Evolutionary conservation across 2,113 vertebrate genomes (phyloP).

Genomic region (Colius striatus): DNA sequence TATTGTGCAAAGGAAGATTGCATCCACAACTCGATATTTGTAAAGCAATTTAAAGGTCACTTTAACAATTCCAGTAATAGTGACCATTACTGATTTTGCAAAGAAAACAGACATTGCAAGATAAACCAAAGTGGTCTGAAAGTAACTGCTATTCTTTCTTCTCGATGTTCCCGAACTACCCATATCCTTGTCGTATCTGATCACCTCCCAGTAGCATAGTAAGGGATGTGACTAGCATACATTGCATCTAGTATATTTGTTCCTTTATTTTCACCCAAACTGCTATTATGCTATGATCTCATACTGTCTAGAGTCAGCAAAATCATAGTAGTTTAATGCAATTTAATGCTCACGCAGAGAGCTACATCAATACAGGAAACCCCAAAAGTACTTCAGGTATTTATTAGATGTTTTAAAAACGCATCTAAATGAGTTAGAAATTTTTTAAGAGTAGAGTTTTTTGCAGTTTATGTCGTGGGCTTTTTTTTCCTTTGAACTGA

Average conservation of each 20-base stretch:
- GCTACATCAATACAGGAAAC: background rate
- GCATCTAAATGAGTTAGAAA: fast-evolving
- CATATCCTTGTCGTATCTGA: background rate
- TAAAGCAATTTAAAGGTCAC: constrained; percentile 54
- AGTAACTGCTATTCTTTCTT: background rate
- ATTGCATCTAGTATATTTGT: background rate
- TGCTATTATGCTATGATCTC: background rate
- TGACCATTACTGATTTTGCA: constrained; percentile 47
- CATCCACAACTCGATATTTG: constrained; percentile 15
- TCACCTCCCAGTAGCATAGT: background rate
- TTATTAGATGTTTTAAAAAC: background rate
- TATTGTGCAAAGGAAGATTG: constrained; percentile 36
- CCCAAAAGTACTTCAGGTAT: background rate
- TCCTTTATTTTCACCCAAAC: background rate
- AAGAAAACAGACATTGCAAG: constrained; percentile 37
- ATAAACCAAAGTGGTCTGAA: constrained; percentile 27
- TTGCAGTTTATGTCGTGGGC: background rate
- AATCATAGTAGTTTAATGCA: background rate
- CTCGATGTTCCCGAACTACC: background rate
- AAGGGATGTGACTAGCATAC: background rate
- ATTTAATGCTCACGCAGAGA: background rate
- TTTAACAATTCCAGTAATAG: constrained; percentile 39
- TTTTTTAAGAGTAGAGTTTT: background rate
- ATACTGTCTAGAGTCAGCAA: background rate
- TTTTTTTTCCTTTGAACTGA: background rate